Conservation (phyloP, 1,140 invertebrate genomes). For the Ctenoplectra terminalis region DNA sequence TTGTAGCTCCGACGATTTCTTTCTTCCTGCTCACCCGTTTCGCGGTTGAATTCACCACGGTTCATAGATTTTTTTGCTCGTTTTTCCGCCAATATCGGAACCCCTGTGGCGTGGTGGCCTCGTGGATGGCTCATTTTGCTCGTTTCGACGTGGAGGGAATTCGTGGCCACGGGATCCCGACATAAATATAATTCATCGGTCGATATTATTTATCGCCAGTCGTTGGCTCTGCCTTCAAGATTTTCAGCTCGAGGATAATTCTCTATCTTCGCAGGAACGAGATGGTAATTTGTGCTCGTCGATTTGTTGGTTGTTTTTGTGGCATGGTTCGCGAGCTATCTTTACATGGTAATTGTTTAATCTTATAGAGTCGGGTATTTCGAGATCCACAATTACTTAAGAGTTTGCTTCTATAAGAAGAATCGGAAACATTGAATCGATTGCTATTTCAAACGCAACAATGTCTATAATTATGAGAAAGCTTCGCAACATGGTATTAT, state of each 20-base stretch:
- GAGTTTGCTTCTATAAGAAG: too few relatives aligned
- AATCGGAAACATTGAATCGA: too few relatives aligned
- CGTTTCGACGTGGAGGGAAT: constrained; percentile 37
- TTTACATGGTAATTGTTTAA: too few relatives aligned
- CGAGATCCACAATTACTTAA: too few relatives aligned
- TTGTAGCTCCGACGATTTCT: constrained; percentile 21
- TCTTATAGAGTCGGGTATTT: too few relatives aligned
- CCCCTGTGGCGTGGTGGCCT: background rate
- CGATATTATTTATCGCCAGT: constrained; percentile 33
- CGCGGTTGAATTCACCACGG: background rate
- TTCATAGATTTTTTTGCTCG: background rate
- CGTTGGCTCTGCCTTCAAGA: background rate
- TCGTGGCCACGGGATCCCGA: constrained; percentile 24
- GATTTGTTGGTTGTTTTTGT: background rate
- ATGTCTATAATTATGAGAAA: too few relatives aligned
- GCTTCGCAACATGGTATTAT: too few relatives aligned
- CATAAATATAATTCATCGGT: constrained; percentile 45
- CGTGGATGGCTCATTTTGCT: constrained; percentile 14
- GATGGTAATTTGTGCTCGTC: background rate
- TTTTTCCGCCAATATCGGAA: constrained; percentile 16
- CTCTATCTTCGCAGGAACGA: background rate
- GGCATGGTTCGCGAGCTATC: too few relatives aligned
- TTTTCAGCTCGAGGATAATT: background rate
- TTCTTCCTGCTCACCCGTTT: background rate
- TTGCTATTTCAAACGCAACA: too few relatives aligned